These are phyloP conservation scores for Galerucella pusilla DNA, from an alignment of 2,888 invertebrate species.

Conservation along the genomic window DNA sequence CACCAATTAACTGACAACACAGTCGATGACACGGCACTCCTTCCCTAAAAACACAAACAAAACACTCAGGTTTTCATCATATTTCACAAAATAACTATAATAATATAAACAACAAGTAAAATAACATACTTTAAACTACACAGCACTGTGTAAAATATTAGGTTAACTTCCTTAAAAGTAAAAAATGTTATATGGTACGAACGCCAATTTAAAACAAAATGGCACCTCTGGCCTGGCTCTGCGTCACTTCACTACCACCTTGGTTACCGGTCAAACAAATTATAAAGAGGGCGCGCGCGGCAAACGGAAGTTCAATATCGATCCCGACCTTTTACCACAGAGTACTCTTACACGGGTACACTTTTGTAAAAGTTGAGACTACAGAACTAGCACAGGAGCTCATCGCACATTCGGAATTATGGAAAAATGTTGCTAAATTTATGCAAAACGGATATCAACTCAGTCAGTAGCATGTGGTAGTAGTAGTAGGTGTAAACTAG, in stretches of 20 bases:
- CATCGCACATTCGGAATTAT: too few species aligned
- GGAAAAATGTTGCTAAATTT: too few species aligned
- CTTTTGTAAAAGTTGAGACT: too few species aligned
- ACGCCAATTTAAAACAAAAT: slow-evolving; percentile 44
- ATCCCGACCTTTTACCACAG: too few species aligned
- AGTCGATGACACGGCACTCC: slow-evolving; percentile 64
- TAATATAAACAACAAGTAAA: slow-evolving; percentile 48
- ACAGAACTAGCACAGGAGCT: too few species aligned
- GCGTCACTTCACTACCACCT: neutral
- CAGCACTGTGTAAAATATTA: slow-evolving; percentile 52
- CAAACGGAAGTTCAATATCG: neutral
- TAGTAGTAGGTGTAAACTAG: too few species aligned
- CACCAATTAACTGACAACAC: slow-evolving; percentile 67
- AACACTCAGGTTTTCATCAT: slow-evolving; percentile 51
- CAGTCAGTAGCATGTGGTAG: too few species aligned
- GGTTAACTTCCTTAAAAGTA: slow-evolving; percentile 27
- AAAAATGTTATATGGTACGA: slow-evolving; percentile 24
- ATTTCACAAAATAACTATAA: slow-evolving; percentile 48
- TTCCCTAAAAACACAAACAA: slow-evolving; percentile 64
- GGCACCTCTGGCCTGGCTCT: slow-evolving; percentile 17
- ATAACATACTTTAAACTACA: slow-evolving; percentile 61
- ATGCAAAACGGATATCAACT: too few species aligned
- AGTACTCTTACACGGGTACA: too few species aligned
- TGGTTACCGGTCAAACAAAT: slow-evolving; percentile 2
- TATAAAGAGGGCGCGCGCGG: neutral